These are phyloP conservation scores for Cybosia mesomella DNA, from an alignment of 2,888 invertebrate species.

Conservation along the genomic window DNA sequence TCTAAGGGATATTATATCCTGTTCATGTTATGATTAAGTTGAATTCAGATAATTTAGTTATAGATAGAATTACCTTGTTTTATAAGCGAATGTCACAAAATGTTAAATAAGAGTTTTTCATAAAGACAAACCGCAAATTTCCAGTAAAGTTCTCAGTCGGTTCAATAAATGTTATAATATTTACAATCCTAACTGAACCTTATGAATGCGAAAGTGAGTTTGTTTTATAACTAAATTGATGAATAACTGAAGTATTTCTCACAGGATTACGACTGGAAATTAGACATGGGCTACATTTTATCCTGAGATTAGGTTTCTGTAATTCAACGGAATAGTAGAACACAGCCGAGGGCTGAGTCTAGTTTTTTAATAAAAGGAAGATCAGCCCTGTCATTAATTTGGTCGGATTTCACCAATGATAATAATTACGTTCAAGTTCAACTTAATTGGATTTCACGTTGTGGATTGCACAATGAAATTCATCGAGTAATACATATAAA, in stretches of 20 bases:
- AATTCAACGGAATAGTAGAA: neutral
- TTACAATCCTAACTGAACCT: neutral
- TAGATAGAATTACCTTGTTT: slow-evolving; percentile 21
- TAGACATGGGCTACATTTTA: too few relatives aligned
- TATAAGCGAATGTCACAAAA: slow-evolving; percentile 10
- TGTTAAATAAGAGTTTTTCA: neutral
- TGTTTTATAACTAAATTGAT: neutral
- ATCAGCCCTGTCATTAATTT: too few relatives aligned
- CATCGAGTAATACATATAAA: too few relatives aligned
- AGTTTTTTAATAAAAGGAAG: too few relatives aligned
- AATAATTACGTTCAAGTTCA: too few relatives aligned
- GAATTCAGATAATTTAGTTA: slow-evolving; percentile 15
- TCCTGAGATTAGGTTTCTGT: neutral
- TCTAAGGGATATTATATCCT: slow-evolving; percentile 5
- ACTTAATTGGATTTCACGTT: too few relatives aligned
- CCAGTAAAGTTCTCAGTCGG: neutral
- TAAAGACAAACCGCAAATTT: neutral
- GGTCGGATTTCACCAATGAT: too few relatives aligned
- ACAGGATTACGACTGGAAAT: too few relatives aligned
- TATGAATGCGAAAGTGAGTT: neutral
- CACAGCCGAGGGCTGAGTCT: too few relatives aligned
- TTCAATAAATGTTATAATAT: neutral
- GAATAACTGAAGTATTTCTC: too few relatives aligned
- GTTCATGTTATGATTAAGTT: neutral
- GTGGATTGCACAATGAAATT: too few relatives aligned